phyloP scores from a whole-genome alignment of 2,888 invertebrate genomes.

The Stenichneumon culpator region DNA sequence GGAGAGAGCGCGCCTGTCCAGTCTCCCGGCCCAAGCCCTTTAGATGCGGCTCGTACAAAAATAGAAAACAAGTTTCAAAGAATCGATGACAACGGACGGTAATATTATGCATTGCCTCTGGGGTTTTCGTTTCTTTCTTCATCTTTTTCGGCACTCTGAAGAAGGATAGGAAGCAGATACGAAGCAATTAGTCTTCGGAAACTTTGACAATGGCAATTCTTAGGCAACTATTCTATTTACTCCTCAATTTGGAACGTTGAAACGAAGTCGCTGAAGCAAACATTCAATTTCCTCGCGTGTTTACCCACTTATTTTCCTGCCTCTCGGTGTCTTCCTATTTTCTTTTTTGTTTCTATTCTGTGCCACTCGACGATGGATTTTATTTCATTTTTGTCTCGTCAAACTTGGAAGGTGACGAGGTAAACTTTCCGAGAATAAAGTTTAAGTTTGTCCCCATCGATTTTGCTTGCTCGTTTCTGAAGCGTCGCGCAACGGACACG shows the following conservation, averaged over 20 bases:
- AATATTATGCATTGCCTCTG: background rate
- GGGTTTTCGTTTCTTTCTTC: background rate
- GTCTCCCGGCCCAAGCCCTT: background rate
- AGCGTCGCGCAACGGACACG: background rate
- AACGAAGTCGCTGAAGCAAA: background rate
- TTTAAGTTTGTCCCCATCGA: background rate
- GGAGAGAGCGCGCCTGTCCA: background rate
- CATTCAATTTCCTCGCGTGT: background rate
- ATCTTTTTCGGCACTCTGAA: too few relatives aligned
- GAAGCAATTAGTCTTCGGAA: background rate
- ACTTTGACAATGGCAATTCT: background rate
- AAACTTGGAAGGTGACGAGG: background rate
- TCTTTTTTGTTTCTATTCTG: background rate
- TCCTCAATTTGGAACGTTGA: background rate
- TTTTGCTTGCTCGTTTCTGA: background rate
- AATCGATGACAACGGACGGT: constrained; percentile 10
- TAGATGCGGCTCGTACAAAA: background rate
- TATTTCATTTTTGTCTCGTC: constrained; percentile 9
- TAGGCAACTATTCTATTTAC: background rate
- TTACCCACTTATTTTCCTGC: background rate
- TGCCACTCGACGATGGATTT: background rate
- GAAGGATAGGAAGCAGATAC: background rate
- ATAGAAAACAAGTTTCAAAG: background rate
- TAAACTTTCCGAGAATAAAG: constrained; percentile 2
- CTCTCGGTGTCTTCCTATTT: background rate